These are phyloP conservation scores for Catalaphyllia jardinei DNA, from an alignment of 64 coral and sea anemone species.

Conservation along the genomic window DNA sequence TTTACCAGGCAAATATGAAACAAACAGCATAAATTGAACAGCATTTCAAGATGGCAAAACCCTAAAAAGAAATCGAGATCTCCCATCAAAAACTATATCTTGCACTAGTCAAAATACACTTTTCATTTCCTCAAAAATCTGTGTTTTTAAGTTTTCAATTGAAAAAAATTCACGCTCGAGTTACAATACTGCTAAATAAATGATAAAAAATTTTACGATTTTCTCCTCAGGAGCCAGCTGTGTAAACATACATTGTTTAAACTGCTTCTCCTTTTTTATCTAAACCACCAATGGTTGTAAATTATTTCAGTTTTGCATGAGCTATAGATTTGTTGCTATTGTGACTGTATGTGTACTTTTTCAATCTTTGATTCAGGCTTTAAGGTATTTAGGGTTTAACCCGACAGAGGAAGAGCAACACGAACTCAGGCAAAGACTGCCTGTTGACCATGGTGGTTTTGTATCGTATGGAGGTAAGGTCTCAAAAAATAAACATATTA, in stretches of 20 bases:
- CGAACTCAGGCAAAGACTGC: conserved; percentile 65
- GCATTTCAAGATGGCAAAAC: neutral
- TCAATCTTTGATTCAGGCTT: conserved; percentile 56
- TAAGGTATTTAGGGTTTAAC: conserved; percentile 89
- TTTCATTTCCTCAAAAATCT: neutral
- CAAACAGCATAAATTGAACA: neutral
- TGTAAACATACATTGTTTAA: conserved; percentile 11
- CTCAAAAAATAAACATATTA: neutral
- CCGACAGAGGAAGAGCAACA: conserved; percentile 82
- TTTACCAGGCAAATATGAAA: neutral
- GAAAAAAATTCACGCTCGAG: neutral
- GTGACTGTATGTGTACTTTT: neutral
- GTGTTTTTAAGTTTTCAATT: too few species aligned
- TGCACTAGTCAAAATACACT: neutral
- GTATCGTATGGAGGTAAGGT: conserved; percentile 89
- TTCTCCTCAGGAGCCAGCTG: neutral
- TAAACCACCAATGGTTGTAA: neutral
- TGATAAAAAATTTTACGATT: neutral
- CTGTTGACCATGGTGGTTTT: conserved; percentile 73
- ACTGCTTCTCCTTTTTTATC: neutral
- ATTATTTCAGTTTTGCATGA: neutral
- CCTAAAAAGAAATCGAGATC: neutral
- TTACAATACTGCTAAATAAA: neutral
- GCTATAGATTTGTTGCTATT: neutral
- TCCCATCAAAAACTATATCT: neutral